Evolutionary conservation across 2,113 vertebrate species (phyloP).

Genomic region (Callopanchax toddi): DNA sequence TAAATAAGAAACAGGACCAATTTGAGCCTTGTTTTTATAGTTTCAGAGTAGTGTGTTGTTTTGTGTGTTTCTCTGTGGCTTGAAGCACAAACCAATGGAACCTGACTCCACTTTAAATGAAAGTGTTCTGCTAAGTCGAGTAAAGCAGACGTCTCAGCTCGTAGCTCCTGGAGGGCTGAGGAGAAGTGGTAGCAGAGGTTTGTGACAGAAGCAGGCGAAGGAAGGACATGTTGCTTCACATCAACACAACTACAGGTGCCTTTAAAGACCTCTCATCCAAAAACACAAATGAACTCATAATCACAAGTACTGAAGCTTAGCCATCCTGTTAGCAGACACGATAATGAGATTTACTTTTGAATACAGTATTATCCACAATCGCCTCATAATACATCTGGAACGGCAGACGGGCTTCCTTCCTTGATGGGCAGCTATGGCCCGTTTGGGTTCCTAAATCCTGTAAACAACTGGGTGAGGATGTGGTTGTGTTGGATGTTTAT

Average conservation of each 20-base stretch:
- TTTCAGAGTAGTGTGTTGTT: constrained; percentile 32
- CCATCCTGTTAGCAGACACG: constrained; percentile 10
- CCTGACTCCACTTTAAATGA: constrained; percentile 55
- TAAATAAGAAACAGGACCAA: constrained; percentile 37
- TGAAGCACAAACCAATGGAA: constrained; percentile 50
- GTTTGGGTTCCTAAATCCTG: constrained; percentile 8
- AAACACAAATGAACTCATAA: constrained; percentile 35
- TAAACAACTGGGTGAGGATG: constrained; percentile 34
- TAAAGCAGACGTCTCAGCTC: constrained; percentile 32
- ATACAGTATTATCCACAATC: constrained; percentile 7
- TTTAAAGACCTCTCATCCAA: constrained; percentile 31
- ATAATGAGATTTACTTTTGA: background rate
- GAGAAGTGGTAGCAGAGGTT: constrained; percentile 9
- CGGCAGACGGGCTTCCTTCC: constrained; percentile 5
- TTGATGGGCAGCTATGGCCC: constrained; percentile 16
- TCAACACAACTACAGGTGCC: constrained; percentile 34
- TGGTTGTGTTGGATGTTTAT: constrained; percentile 50
- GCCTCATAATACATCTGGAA: constrained; percentile 14
- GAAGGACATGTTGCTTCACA: constrained; percentile 22
- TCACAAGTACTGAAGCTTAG: constrained; percentile 2
- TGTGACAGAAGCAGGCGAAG: constrained; percentile 17
- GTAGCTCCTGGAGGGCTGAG: constrained; percentile 2
- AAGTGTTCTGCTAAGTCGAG: constrained; percentile 37
- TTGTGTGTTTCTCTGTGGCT: constrained; percentile 20
- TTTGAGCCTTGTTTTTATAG: constrained; percentile 35